phyloP scores from a whole-genome alignment of 2,888 invertebrate genomes.

The Rhamphomyia laevipes region DNA sequence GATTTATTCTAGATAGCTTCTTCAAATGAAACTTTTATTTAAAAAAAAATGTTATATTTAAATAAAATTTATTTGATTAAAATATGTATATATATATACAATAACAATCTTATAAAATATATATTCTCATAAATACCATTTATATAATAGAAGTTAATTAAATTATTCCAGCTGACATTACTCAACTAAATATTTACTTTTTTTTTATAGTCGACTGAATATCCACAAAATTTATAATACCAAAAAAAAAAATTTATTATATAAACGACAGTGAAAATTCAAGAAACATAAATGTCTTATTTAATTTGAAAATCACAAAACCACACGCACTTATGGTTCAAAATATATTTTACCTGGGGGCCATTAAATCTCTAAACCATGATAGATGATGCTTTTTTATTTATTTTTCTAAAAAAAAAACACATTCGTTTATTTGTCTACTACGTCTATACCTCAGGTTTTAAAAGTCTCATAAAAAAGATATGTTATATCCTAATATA shows the following conservation, averaged over 20 bases:
- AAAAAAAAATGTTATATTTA: too few species aligned
- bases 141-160: conserved; percentile 2
- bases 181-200: conserved; percentile 8
- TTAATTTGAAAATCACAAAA: conserved; percentile 20
- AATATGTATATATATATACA: too few species aligned
- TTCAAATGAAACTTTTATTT: too few species aligned
- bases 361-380: conserved; percentile 22
- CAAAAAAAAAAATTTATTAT: too few species aligned
- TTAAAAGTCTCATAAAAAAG: conserved; percentile 10
- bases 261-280: neutral
- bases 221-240: neutral
- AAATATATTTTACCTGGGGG: conserved; percentile 19
- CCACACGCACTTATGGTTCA: conserved; percentile 21
- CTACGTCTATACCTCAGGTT: conserved; percentile 5
- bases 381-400: conserved; percentile 18
- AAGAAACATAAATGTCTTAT: conserved; percentile 16
- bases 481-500: conserved; percentile 5
- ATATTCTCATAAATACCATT: neutral
- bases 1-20: too few species aligned
- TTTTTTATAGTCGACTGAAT: conserved; percentile 2
- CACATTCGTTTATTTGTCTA: conserved; percentile 13
- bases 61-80: too few species aligned
- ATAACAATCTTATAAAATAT: too few species aligned
- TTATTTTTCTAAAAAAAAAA: too few species aligned
- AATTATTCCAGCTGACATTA: conserved; percentile 12